A percentile compares a stretch with the other conserved stretches of the same genome.
These are phyloP conservation scores for Gymnarchus niloticus DNA, from an alignment of 2,113 vertebrate genomes.

Conservation along the genomic window DNA sequence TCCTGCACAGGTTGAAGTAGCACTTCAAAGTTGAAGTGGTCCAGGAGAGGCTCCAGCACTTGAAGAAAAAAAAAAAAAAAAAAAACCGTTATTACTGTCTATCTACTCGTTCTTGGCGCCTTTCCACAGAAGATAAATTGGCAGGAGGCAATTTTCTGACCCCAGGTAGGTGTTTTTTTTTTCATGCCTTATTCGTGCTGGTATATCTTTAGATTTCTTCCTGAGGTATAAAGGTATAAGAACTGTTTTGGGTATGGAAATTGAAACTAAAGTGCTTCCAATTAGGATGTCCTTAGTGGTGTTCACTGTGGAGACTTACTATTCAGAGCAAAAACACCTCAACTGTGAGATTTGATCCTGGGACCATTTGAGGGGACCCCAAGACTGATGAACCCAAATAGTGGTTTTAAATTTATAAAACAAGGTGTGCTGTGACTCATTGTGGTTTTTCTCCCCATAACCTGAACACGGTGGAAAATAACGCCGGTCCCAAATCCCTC, in stretches of 20 bases:
- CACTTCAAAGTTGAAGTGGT: neutral
- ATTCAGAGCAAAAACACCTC: too few relatives aligned
- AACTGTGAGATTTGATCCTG: neutral
- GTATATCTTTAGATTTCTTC: neutral
- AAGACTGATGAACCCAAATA: neutral
- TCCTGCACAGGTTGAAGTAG: neutral
- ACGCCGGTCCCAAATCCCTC: neutral
- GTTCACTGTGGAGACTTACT: neutral
- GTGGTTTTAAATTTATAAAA: neutral
- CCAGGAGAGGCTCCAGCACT: neutral
- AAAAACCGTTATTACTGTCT: neutral
- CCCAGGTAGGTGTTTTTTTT: neutral
- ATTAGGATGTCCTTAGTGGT: neutral
- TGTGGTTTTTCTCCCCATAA: neutral
- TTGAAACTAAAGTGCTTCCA: neutral
- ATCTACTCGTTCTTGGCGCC: neutral
- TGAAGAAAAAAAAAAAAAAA: too few relatives aligned
- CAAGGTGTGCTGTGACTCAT: neutral
- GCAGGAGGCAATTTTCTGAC: neutral
- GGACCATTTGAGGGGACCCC: neutral
- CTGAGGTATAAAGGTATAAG: neutral
- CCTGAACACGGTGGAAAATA: too few relatives aligned
- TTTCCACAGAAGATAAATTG: conserved; percentile 3
- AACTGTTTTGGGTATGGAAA: neutral
- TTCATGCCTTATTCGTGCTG: neutral